Conservation (phyloP, 2,797 vertebrate genomes). For the Eurystomus glaucurus region DNA sequence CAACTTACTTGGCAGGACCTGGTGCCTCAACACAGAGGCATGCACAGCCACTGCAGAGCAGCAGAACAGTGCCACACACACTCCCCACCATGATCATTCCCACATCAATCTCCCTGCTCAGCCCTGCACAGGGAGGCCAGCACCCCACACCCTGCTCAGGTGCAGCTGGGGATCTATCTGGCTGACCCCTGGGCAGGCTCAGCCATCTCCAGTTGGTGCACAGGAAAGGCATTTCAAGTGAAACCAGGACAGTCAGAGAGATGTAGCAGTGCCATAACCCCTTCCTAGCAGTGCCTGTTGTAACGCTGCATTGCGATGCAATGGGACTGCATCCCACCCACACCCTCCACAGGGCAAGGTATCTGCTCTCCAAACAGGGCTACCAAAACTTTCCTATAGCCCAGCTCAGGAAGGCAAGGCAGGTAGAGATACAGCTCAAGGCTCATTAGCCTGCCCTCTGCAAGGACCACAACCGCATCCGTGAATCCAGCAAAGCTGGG, state of each 20-base stretch:
- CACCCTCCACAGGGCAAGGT: background rate
- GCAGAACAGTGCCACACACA: fast-evolving
- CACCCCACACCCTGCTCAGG: fast-evolving
- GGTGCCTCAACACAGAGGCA: fast-evolving
- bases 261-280: fast-evolving
- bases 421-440: fast-evolving
- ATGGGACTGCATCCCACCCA: background rate
- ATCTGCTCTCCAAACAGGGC: background rate
- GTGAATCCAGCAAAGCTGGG: background rate
- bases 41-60: fast-evolving
- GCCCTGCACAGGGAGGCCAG: background rate
- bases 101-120: background rate
- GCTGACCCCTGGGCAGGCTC: background rate
- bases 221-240: background rate
- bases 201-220: background rate
- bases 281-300: background rate
- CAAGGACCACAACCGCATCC: background rate
- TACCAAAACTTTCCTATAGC: background rate
- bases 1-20: fast-evolving
- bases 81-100: fast-evolving
- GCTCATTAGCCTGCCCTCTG: background rate
- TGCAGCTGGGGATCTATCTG: background rate
- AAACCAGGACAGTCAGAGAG: background rate
- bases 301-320: fast-evolving
- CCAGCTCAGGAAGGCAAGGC: fast-evolving